Evolutionary conservation across 1,140 invertebrate species (phyloP).

Genomic region (Brachionus angularis): DNA sequence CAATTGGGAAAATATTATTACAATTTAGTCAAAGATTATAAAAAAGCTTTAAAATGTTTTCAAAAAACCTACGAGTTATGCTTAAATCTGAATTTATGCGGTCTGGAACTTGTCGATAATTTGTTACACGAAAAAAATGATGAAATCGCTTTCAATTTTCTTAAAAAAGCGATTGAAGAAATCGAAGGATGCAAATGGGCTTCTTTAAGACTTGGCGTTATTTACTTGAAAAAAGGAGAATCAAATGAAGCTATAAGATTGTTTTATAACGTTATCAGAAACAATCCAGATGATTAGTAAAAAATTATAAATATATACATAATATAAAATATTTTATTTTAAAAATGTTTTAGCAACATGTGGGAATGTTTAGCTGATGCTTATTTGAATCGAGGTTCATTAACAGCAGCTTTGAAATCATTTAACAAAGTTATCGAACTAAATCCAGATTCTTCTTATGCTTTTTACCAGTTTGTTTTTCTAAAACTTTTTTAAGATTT

Average conservation of each 20-base stretch:
- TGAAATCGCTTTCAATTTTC: constrained; percentile 37
- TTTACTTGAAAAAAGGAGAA: constrained; percentile 35
- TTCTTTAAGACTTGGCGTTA: constrained; percentile 38
- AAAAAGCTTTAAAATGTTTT: constrained; percentile 41
- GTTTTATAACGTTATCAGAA: constrained; percentile 43
- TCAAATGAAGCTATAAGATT: constrained; percentile 36
- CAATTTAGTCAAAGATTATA: constrained; percentile 36
- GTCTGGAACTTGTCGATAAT: constrained; percentile 28
- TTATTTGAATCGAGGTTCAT: constrained; percentile 25
- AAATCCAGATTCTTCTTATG: constrained; percentile 40
- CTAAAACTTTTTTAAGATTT: not conserved
- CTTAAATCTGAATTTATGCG: constrained; percentile 19
- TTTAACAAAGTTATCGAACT: constrained; percentile 40
- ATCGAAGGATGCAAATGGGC: constrained; percentile 43
- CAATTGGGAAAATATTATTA: constrained; percentile 39
- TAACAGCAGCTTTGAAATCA: constrained; percentile 41
- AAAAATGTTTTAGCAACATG: constrained; percentile 13
- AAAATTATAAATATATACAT: not conserved
- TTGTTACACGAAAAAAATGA: constrained; percentile 40
- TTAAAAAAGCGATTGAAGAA: constrained; percentile 29
- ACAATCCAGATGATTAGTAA: constrained; percentile 41
- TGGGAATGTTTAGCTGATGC: constrained; percentile 43
- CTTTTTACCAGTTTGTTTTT: constrained; percentile 34
- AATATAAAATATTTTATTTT: not conserved
- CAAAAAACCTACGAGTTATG: constrained; percentile 42